Evolutionary conservation across 2,113 vertebrate genomes (phyloP).

Genomic region (Xiphias gladius): DNA sequence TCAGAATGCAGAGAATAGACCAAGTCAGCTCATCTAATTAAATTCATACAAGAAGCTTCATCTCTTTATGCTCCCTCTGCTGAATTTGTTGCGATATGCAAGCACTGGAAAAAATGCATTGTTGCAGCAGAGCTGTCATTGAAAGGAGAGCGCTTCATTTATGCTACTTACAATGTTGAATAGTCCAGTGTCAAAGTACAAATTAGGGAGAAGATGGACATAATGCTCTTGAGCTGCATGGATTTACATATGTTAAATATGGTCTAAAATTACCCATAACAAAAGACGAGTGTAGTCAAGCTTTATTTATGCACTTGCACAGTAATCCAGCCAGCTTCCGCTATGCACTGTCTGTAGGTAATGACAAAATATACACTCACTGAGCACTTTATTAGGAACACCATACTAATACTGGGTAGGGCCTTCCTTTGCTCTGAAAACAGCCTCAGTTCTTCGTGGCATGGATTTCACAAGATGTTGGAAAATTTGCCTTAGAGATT

Average conservation of each 20-base stretch:
- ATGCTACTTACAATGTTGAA: constrained; percentile 26
- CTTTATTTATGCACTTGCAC: not conserved
- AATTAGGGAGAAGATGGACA: not conserved
- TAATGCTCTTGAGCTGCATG: constrained; percentile 5
- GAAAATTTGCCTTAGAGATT: not conserved
- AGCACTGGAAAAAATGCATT: constrained; percentile 3
- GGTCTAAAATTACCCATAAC: not conserved
- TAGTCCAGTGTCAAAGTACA: constrained; percentile 38
- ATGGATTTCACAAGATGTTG: not conserved
- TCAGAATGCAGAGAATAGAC: constrained; percentile 45
- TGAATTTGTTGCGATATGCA: constrained; percentile 39
- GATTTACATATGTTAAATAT: constrained; percentile 29
- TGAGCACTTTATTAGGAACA: not conserved
- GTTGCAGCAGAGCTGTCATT: constrained; percentile 17
- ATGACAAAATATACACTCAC: not conserved
- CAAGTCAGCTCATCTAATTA: constrained; percentile 47
- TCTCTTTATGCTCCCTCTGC: constrained; percentile 32
- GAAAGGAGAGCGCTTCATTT: not conserved
- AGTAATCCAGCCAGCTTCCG: not conserved
- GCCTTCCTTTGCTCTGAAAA: not conserved
- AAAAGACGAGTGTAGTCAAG: not conserved
- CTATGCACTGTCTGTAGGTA: not conserved
- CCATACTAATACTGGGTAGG: not conserved
- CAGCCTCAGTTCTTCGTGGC: not conserved
- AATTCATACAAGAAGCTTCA: constrained; percentile 24